A percentile compares a stretch with the other conserved stretches of the same genome.
Conservation (phyloP, 2,888 invertebrate species). For the Embidobia sp. region DNA sequence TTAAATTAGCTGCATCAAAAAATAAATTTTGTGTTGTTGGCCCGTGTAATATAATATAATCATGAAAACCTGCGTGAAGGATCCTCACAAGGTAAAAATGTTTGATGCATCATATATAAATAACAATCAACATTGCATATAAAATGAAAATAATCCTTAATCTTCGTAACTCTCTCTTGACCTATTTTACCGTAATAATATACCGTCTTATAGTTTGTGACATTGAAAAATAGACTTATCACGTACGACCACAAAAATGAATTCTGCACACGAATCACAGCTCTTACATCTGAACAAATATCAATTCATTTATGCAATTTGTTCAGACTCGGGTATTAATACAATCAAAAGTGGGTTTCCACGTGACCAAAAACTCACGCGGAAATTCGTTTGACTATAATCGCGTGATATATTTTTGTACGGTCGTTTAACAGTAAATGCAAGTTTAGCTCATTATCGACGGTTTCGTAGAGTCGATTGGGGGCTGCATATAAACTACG, state of each 20-base stretch:
- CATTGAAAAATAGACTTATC: conserved; percentile 40
- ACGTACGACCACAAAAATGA: conserved; percentile 34
- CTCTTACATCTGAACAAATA: neutral
- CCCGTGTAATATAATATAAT: too few species aligned
- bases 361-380: too few species aligned
- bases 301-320: neutral
- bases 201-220: conserved; percentile 34
- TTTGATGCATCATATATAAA: too few species aligned
- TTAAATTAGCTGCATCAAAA: too few species aligned
- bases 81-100: too few species aligned
- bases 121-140: conserved; percentile 14
- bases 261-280: conserved; percentile 24
- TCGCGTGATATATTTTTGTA: too few species aligned
- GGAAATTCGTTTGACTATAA: too few species aligned
- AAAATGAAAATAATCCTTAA: conserved; percentile 14
- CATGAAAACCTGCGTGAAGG: too few species aligned
- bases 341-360: too few species aligned
- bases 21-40: too few species aligned
- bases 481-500: conserved; percentile 75
- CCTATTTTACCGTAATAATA: conserved; percentile 30
- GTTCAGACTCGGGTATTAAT: too few species aligned
- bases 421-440: neutral
- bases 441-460: conserved; percentile 45
- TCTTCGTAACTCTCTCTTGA: conserved; percentile 14
- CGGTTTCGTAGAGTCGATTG: conserved; percentile 65